Evolutionary conservation across 2,113 vertebrate genomes (phyloP).

Genomic region (Silurus asotus): DNA sequence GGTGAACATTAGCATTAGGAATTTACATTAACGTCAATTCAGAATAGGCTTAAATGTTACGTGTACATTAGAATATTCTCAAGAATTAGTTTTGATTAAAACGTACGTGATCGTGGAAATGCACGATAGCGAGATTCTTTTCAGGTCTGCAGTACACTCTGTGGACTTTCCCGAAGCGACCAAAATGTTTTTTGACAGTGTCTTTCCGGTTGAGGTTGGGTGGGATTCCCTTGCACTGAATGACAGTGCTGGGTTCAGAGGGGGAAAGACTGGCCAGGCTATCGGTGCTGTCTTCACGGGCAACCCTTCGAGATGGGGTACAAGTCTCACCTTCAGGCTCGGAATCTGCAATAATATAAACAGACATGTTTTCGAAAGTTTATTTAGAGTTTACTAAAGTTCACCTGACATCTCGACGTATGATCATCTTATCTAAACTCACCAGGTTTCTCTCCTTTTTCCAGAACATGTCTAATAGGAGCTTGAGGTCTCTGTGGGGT

Average conservation of each 20-base stretch:
- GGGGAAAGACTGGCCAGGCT: constrained; percentile 65
- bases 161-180: constrained; percentile 78
- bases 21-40: background rate
- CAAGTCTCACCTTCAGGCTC: constrained; percentile 30
- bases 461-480: constrained; percentile 53
- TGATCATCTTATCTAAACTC: constrained; percentile 35
- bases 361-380: background rate
- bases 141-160: constrained; percentile 74
- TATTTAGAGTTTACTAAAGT: background rate
- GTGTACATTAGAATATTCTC: background rate
- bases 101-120: constrained; percentile 89
- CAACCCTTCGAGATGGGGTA: constrained; percentile 53
- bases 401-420: background rate
- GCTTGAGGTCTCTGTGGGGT: constrained; percentile 44
- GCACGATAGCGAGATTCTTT: constrained; percentile 78
- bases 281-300: constrained; percentile 74
- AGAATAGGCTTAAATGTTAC: background rate
- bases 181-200: constrained; percentile 79
- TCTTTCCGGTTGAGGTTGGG: constrained; percentile 76
- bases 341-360: constrained; percentile 33
- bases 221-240: constrained; percentile 84
- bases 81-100: background rate
- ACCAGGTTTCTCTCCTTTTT: constrained; percentile 69
- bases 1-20: background rate
- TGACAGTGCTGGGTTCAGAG: constrained; percentile 65